Base-by-base conservation (phyloP, 1,140 invertebrate genomes). In the Dendroctonus valens region DNA sequence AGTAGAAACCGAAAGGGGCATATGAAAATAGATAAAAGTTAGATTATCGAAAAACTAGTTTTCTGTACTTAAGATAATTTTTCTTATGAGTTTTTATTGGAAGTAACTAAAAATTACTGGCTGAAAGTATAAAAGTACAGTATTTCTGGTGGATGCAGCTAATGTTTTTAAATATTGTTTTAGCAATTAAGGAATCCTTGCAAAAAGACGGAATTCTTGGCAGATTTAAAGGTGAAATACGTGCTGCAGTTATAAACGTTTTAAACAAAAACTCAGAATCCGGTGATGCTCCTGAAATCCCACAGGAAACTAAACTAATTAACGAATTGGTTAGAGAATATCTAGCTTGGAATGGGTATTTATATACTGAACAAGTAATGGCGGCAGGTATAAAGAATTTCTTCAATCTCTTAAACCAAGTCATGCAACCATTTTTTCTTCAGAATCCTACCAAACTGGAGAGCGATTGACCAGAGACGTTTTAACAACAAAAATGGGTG, bases 241-340 rank as follows among this genome's bases (percentile, higher is more conserved):
- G 76, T 42, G 69, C 76, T 6, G 71, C 75, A 12, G 74, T 78
- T 14, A 75, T 78, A 72, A 70, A 71, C 37, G 72, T 78, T 51
- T 59, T 78, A 53, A 76, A 74, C 52, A 73, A 72, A 62, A 74
- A 74, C 53, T 39, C 59, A 11, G 64, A 55, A 6, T 59, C 66
- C 41, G 60, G 61, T 5, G 68, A 69, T 6, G 69, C 78, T 0
- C 79, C 80, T 0, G 62, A 74, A 60, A 78, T 81, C 5, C 75
- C 79, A 3, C 76, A 79, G 0, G 83, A 83, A 69, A 82, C 82
- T 3, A 72, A 79, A 40, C 67, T 84, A 5, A 79, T 83, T 40
- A 84, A 84, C 58, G 82, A 83, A 53, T 69, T 84, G 0, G 77
- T 84, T 5, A 76, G 80, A 46, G 83, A 84, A 63, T 84, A 84